These are phyloP conservation scores for Ailurus styani DNA, from an alignment of 2,113 vertebrate species.

Conservation along the genomic window DNA sequence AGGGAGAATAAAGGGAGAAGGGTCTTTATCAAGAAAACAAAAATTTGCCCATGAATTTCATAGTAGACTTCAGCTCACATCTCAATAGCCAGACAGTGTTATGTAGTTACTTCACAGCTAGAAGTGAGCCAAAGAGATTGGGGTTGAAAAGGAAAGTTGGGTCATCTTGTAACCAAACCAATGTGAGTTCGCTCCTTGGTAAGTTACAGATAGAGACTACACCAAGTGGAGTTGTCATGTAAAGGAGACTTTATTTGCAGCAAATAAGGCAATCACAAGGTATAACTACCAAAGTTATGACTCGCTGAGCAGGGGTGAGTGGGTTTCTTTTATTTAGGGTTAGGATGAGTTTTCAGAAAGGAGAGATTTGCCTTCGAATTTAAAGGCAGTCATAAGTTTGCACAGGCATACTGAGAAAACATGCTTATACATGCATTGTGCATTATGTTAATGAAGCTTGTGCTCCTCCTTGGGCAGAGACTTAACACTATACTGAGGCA, in stretches of 20 bases:
- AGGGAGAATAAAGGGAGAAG: background rate
- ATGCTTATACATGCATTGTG: background rate
- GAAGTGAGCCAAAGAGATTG: background rate
- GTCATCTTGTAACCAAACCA: background rate
- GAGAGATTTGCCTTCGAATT: background rate
- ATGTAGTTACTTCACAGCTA: background rate
- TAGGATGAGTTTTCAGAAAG: background rate
- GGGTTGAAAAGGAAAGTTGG: background rate
- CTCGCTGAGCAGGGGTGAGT: background rate
- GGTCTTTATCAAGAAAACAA: background rate
- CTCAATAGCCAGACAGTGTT: background rate
- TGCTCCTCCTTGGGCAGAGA: background rate
- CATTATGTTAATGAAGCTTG: background rate
- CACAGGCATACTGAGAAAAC: background rate
- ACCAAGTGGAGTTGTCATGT: background rate
- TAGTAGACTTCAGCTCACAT: background rate
- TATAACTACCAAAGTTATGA: background rate
- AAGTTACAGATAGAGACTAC: background rate
- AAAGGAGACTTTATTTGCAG: background rate
- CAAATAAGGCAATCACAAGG: background rate
- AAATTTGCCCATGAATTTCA: background rate
- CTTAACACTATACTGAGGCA: background rate
- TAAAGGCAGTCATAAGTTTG: background rate
- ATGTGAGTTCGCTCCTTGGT: background rate
- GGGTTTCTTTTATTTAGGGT: background rate